These are phyloP conservation scores for Laterallus jamaicensis DNA, from an alignment of 2,113 vertebrate species.

Conservation along the genomic window DNA sequence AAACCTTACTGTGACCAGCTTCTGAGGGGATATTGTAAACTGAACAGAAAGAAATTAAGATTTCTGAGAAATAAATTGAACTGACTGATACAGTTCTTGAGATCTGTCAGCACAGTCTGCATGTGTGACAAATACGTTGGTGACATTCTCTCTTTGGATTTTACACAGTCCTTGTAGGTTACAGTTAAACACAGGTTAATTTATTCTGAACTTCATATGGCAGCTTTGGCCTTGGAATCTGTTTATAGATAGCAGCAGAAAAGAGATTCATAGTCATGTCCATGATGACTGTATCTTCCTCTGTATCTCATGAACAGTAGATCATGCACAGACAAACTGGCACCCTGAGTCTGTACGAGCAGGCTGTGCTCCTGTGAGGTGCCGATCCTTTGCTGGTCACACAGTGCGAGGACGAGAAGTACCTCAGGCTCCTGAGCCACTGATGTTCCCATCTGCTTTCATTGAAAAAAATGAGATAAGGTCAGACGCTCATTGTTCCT, in stretches of 20 bases:
- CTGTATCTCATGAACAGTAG: neutral
- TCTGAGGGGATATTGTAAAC: neutral
- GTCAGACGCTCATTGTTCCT: neutral
- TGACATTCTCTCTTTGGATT: neutral
- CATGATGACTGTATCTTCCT: neutral
- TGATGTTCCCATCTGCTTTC: neutral
- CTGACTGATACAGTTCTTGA: neutral
- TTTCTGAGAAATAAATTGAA: neutral
- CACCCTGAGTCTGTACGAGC: neutral
- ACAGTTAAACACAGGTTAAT: neutral
- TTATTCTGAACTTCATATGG: neutral
- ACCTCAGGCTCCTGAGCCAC: accelerated
- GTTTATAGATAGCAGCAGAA: neutral
- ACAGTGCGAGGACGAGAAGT: neutral
- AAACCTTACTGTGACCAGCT: neutral
- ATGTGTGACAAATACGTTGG: neutral
- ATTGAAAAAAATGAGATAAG: neutral
- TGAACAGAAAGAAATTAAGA: neutral
- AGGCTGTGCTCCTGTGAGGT: neutral
- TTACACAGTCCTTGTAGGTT: neutral
- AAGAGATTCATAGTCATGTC: neutral
- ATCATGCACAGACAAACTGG: neutral
- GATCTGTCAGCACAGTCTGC: neutral
- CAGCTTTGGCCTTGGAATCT: neutral
- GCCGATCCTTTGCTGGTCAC: neutral